Evolutionary conservation across 1,140 invertebrate genomes (phyloP).

Genomic region (Ostrea denselamellosa): DNA sequence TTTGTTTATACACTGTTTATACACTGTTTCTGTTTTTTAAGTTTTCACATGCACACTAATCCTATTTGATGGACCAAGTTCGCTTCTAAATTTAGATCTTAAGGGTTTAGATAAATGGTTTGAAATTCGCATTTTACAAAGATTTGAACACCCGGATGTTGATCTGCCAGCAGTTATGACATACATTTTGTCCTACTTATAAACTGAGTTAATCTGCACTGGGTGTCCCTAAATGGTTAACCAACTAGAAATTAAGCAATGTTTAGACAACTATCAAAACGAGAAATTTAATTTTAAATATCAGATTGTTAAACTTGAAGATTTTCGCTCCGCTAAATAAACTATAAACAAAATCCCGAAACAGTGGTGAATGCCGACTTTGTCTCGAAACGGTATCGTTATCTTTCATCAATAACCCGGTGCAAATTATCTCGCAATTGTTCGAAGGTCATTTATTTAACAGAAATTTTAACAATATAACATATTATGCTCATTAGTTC

Average conservation of each 20-base stretch:
- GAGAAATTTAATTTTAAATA: slow-evolving; percentile 31
- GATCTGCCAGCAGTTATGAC: not conserved
- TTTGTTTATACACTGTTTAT: not conserved
- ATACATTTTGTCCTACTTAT: not conserved
- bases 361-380: not conserved
- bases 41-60: slow-evolving; percentile 10
- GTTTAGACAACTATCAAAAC: slow-evolving; percentile 35
- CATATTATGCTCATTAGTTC: not conserved
- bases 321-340: slow-evolving; percentile 1
- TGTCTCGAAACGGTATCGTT: not conserved
- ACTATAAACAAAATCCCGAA: slow-evolving; percentile 14
- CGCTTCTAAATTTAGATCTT: not conserved
- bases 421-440: not conserved
- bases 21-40: not conserved
- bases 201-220: slow-evolving; percentile 32
- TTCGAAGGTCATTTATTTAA: not conserved
- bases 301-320: slow-evolving; percentile 6
- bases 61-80: slow-evolving; percentile 17
- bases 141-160: not conserved
- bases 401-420: not conserved
- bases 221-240: not conserved
- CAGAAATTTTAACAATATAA: not conserved
- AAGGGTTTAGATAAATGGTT: slow-evolving; percentile 11
- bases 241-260: slow-evolving; percentile 29
- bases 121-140: not conserved